Percentiles rank a stretch among this genome's conserved stretches.
Conservation (phyloP, 2,113 vertebrate species). For the Kryptolebias marmoratus region DNA sequence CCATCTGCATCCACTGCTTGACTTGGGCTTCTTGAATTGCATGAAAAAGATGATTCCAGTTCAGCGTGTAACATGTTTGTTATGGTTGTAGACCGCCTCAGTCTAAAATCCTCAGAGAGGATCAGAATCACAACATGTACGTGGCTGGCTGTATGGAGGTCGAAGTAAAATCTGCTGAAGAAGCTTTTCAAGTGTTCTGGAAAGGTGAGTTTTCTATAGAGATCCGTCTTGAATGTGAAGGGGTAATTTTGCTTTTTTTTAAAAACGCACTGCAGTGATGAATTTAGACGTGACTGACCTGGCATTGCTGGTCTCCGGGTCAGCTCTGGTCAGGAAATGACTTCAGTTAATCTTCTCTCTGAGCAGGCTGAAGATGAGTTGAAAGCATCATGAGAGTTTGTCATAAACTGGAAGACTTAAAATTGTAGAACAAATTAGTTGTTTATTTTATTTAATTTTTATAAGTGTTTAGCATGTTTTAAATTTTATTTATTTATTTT, state of each 20-base stretch:
- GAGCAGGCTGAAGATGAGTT: conserved; percentile 57
- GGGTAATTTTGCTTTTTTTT: neutral
- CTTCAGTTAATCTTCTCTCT: conserved; percentile 83
- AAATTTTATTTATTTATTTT: neutral
- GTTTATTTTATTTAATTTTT: neutral
- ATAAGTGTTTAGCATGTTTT: too few species aligned
- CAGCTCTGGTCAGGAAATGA: conserved; percentile 77
- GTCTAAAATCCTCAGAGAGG: conserved; percentile 92
- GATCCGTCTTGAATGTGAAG: neutral
- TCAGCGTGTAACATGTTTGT: conserved; percentile 3
- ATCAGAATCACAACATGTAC: conserved; percentile 98
- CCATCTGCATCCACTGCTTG: neutral
- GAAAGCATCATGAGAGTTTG: neutral
- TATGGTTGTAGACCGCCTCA: conserved; percentile 88
- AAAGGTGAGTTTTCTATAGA: conserved; percentile 82
- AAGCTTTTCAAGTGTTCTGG: conserved; percentile 97
- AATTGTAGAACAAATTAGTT: neutral
- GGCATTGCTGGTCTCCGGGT: conserved; percentile 74
- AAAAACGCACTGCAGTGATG: conserved; percentile 71
- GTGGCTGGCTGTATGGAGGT: conserved; percentile 93
- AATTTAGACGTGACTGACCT: conserved; percentile 76
- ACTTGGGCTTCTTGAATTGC: neutral
- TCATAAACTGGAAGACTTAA: neutral
- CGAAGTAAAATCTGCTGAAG: conserved; percentile 95
- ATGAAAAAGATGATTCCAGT: conserved; percentile 11